A percentile compares a stretch with the other conserved stretches of the same genome.
Conservation (phyloP, 2,888 invertebrate genomes). For the Odontothrips loti region DNA sequence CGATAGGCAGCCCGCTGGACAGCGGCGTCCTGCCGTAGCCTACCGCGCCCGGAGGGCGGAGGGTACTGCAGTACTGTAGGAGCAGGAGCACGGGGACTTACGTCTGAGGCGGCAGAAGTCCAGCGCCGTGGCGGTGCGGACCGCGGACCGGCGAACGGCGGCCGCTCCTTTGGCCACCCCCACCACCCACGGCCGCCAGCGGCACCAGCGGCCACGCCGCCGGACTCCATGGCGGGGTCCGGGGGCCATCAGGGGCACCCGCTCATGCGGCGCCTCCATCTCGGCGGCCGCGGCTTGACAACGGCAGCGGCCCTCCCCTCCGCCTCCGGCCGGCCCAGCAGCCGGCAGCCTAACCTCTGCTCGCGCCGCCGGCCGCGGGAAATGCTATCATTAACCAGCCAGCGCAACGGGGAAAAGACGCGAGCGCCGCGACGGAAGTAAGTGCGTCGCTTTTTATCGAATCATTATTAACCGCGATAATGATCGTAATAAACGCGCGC, state of each 20-base stretch:
- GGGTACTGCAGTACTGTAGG: too few species aligned
- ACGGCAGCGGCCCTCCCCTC: background rate
- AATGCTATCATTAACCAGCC: too few species aligned
- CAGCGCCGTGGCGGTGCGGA: background rate
- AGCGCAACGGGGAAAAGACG: too few species aligned
- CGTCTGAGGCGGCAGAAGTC: background rate
- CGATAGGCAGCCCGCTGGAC: background rate
- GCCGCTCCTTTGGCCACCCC: background rate
- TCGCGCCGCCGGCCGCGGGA: background rate
- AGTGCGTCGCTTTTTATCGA: background rate
- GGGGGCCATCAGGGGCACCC: background rate
- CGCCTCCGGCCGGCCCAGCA: background rate
- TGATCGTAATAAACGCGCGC: background rate
- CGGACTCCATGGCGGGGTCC: background rate
- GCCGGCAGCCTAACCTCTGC: background rate
- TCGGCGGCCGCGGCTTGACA: background rate
- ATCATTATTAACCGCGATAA: background rate
- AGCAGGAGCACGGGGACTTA: too few species aligned
- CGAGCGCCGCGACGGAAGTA: too few species aligned
- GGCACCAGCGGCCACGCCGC: background rate
- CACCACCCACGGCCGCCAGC: background rate
- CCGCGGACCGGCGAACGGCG: background rate
- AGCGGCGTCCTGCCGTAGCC: background rate
- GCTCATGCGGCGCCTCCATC: background rate
- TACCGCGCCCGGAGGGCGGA: background rate